Evolutionary conservation across 2,113 vertebrate genomes (phyloP).

Genomic region (Laterallus jamaicensis): DNA sequence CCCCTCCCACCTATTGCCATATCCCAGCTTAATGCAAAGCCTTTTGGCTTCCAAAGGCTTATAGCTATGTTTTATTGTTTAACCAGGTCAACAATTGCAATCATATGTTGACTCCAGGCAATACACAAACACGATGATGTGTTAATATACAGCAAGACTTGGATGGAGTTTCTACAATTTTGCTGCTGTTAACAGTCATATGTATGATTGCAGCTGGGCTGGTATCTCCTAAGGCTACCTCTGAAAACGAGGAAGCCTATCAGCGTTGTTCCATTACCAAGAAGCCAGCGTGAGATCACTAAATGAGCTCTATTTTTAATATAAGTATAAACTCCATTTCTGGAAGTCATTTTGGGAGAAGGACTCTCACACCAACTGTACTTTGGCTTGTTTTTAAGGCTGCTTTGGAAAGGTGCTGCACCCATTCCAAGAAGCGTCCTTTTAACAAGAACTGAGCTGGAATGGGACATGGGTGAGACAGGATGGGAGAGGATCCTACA

Average conservation of each 20-base stretch:
- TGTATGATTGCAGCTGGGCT: not conserved
- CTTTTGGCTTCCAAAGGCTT: constrained; percentile 56
- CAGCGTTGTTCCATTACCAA: not conserved
- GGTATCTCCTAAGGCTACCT: not conserved
- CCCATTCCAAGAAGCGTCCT: not conserved
- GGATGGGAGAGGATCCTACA: not conserved
- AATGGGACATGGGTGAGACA: not conserved
- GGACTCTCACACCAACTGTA: not conserved
- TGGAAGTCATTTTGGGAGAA: not conserved
- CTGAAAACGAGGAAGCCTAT: not conserved
- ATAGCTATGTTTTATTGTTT: constrained; percentile 39
- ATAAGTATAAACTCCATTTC: not conserved
- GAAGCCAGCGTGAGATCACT: not conserved
- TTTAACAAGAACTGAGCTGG: not conserved
- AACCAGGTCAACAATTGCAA: constrained; percentile 63
- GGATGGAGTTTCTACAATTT: not conserved
- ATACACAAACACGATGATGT: constrained; percentile 42
- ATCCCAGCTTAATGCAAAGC: constrained; percentile 37
- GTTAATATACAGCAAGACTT: constrained; percentile 38
- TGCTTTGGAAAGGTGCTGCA: not conserved
- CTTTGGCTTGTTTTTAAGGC: not conserved
- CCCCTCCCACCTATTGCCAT: constrained; percentile 10
- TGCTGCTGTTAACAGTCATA: not conserved
- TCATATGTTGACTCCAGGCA: constrained; percentile 50
- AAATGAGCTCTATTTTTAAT: not conserved